These are phyloP conservation scores for Zosterops hypoxanthus DNA, from an alignment of 2,113 vertebrate genomes.

Conservation along the genomic window DNA sequence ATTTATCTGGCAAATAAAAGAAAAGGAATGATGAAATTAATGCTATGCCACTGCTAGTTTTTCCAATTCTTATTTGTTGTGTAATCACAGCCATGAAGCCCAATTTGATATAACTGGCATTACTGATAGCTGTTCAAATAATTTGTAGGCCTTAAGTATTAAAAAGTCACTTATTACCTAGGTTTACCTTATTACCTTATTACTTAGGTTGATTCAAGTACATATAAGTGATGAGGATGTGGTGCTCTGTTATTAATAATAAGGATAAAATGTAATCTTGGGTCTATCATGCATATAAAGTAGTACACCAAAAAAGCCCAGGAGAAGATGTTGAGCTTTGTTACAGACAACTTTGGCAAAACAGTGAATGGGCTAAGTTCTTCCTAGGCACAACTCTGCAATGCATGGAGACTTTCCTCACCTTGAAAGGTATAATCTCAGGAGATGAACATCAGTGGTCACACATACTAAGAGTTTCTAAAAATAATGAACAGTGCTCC, in stretches of 20 bases:
- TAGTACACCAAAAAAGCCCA: neutral
- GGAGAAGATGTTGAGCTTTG: neutral
- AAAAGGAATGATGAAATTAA: conserved; percentile 7
- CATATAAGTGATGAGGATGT: neutral
- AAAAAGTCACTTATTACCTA: neutral
- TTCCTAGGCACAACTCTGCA: neutral
- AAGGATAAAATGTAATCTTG: neutral
- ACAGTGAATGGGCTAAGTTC: neutral
- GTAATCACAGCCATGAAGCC: neutral
- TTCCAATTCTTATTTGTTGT: neutral
- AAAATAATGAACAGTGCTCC: neutral
- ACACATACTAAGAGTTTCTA: neutral
- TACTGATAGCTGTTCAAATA: neutral
- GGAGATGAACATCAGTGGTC: neutral
- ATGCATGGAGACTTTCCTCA: neutral
- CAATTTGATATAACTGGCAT: neutral
- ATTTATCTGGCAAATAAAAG: neutral
- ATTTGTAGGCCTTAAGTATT: neutral
- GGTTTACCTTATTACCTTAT: neutral
- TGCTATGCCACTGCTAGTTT: neutral
- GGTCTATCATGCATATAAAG: accelerated
- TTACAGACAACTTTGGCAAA: neutral
- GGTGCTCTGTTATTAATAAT: neutral
- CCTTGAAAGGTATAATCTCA: neutral
- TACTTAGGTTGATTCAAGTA: neutral